Evolutionary conservation across 2,888 invertebrate species (phyloP), one percentile per base, ranked within the genome.

Genomic region (Lasioglossum malachurum): DNA sequence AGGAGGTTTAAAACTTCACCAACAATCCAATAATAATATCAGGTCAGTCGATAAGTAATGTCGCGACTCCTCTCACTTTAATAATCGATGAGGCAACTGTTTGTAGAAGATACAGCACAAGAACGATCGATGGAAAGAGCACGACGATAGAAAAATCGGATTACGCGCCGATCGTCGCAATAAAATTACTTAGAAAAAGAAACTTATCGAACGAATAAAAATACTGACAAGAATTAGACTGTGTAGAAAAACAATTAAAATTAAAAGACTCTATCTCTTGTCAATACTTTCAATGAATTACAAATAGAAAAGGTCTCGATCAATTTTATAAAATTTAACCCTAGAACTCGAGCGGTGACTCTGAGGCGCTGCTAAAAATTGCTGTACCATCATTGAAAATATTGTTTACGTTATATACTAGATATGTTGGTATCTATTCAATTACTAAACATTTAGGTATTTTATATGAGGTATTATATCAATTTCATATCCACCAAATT

Each of bases 61-160:
- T 64, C 64, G 64, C 64, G 64, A 64, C 64, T 64, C 31, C 64
- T 64, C 64, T 64, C 31, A 27, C 64, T 64, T 31, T 16, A 31
- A 64, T 64, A 27, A 64, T 64, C 64, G 64, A 64, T 64, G 64
- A 64, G 64, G 64, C 64, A 64, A 64, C 64, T 64, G 64, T 64
- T 64, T 64, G 64, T 64, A 31, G 64, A 31, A 64, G 64, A 64
- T 64, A 64, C 31, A 64, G 64, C 60, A 10, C 27, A 64, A 27
- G 60, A 64, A 31, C 60, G 31, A 64, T 64, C 60, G 27, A 64
- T 31, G 60, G 27, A 31, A 64, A 64, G 60, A 64, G 60, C 60
- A 27, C 31, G 14, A 64, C 23, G 60, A n/a, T n/a, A 75, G 72
- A 64, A 83, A 64, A 64, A 64, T 27, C 31, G 19, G 64, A 64